Evolutionary conservation across 1,140 invertebrate species (phyloP), one percentile per base, ranked within the genome.

Genomic region (Himalopsyche phryganea): DNA sequence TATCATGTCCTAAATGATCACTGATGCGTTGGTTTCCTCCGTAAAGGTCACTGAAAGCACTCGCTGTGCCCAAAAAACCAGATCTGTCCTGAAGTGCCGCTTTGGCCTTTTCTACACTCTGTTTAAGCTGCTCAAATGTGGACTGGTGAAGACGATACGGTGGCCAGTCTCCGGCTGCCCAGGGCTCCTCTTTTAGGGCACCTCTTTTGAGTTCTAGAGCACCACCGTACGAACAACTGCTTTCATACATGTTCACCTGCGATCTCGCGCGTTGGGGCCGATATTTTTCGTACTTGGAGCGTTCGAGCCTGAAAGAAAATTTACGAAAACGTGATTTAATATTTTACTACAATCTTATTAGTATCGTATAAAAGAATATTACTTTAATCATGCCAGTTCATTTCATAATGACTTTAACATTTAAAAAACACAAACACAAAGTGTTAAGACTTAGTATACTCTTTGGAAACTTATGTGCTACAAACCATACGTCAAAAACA

Each of bases 81-180:
- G 74, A 75, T 14, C 76, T 41, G 70, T 83, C 83, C 70, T 85
- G 83, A 40, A 92, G 74, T 0, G 89, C 90, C 6, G 90, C 90
- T 69, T 93, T 93, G 9, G 90, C 90, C 70, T 92, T 92, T 69
- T 92, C 90, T 18, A 92, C 89, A 65, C 88, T 91, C 67, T 93
- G 90, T 66, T 92, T 93, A 14, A 92, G 78, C 68, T 92, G 89
- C 69, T 92, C 89, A 76, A 92, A 92, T 10, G 90, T 92, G 58
- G 85, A 87, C 53, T 86, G 85, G 69, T 87, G 85, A 50, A 89
- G 85, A 42, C 86, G 78, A 69, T 89, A 89, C 7, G 85, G 83
- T 0, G 85, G 81, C 85, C 86, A 88, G 68, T 87, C 86, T 46
- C 81, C 81, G 55, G 77, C 78, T 52, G 75, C 75, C 72, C 78